Evolutionary conservation across 2,888 invertebrate genomes (phyloP), one percentile per base, ranked within the genome.

Genomic region (Drosophila infuscata): DNA sequence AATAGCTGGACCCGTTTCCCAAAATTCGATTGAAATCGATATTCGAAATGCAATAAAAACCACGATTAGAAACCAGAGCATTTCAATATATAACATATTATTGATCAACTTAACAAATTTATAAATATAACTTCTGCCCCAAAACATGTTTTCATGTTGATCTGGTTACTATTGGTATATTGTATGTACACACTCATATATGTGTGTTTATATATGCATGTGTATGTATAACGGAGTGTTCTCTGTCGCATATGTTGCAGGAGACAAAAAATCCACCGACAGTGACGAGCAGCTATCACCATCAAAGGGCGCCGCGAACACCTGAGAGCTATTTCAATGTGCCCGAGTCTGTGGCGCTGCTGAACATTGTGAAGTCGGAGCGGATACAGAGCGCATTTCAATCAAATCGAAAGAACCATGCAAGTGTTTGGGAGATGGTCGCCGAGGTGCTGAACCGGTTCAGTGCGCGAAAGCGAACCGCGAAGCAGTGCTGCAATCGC

Each of bases 401-500:
- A 56, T 93, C 93, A 57, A 93, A 93, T 68, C 91, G 93, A 5
- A 93, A 93, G 81, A 93, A 93, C 61, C 93, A 93, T 85, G 93
- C 93, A 25, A 93, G 93, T 62, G 93, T 93, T 0, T 93, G 93
- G 93, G 93, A 93, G 74, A 93, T 93, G 93, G 93, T 93, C 3
- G 93, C 93, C 41, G 92, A 92, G 70, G 92, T 93, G 7, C 80
- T 93, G 3, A 93, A 92, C 67, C 91, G 92, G 3, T 93, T 91
- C 66, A 93, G 93, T 64, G 84, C 93, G 3, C 88, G 93, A 0
- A 93, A 93, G 35, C 90, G 93, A 0, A 93, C 92, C 9, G 92
- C 93, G 3, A 93, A 93, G 67, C 93, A 93, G 68, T 93, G 93
- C 53, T 93, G 93, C 79, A 93, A 93, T 82, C 92, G 93, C 30